Conservation (phyloP, 2,113 vertebrate species). For the Pteropus alecto region DNA sequence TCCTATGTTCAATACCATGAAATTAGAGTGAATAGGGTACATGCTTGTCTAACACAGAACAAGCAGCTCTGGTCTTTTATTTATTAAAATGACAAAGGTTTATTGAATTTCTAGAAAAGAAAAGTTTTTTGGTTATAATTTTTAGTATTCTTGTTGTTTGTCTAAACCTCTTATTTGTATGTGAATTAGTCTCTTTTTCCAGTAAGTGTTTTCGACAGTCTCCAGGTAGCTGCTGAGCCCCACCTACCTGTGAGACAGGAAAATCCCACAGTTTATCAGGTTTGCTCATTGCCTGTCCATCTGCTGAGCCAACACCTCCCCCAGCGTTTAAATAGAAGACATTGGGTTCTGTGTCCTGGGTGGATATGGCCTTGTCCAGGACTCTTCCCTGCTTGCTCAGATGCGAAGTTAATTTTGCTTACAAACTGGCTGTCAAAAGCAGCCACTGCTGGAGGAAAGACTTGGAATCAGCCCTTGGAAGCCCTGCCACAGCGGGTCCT, state of each 20-base stretch:
- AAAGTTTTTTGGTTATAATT: neutral
- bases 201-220: neutral
- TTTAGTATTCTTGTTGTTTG: neutral
- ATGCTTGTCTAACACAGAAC: fast-evolving
- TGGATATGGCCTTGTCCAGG: neutral
- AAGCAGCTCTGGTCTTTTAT: neutral
- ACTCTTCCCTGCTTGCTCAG: neutral
- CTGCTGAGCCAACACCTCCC: fast-evolving
- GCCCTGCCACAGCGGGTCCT: fast-evolving
- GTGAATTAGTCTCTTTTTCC: too few species aligned
- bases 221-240: neutral
- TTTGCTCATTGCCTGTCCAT: fast-evolving
- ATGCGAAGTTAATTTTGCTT: neutral
- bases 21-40: fast-evolving
- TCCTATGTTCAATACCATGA: fast-evolving
- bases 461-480: neutral
- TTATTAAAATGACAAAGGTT: neutral
- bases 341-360: fast-evolving
- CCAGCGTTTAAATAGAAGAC: fast-evolving
- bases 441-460: neutral
- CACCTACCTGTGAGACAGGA: neutral
- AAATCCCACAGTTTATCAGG: neutral
- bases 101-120: neutral
- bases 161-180: neutral
- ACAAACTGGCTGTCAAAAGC: neutral